These are phyloP conservation scores for Eonycteris spelaea DNA, from an alignment of 2,113 vertebrate genomes.

Conservation along the genomic window DNA sequence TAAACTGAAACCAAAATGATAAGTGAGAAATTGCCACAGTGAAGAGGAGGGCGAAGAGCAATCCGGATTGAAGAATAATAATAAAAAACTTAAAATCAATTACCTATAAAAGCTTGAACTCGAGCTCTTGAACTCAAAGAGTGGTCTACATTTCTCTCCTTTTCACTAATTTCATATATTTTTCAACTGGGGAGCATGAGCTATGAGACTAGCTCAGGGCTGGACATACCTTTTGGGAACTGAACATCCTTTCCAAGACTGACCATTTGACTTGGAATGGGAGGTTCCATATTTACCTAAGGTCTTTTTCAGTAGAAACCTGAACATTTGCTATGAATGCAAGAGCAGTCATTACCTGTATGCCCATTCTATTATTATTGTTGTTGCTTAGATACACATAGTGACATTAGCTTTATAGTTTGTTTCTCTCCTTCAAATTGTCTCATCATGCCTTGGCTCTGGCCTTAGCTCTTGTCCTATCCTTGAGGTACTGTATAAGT, in stretches of 20 bases:
- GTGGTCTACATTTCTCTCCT: neutral
- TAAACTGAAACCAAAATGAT: neutral
- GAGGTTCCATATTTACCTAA: neutral
- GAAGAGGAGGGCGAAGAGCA: neutral
- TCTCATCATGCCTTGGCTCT: neutral
- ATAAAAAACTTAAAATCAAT: neutral
- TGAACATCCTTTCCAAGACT: neutral
- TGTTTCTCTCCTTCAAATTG: neutral
- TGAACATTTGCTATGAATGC: neutral
- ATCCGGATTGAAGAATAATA: neutral
- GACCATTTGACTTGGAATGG: neutral
- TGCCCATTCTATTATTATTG: neutral
- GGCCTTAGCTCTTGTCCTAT: neutral
- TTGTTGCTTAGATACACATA: neutral
- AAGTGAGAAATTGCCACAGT: neutral
- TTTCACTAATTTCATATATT: neutral
- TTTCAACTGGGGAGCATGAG: neutral
- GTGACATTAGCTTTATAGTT: neutral
- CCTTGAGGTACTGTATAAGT: neutral
- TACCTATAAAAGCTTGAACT: neutral
- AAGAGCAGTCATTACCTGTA: neutral
- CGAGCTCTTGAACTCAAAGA: neutral
- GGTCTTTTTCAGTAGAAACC: neutral
- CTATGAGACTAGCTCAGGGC: neutral
- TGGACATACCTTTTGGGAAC: neutral